These are phyloP conservation scores for Atherinosoma microstoma DNA, from an alignment of 2,797 vertebrate species.

Conservation along the genomic window DNA sequence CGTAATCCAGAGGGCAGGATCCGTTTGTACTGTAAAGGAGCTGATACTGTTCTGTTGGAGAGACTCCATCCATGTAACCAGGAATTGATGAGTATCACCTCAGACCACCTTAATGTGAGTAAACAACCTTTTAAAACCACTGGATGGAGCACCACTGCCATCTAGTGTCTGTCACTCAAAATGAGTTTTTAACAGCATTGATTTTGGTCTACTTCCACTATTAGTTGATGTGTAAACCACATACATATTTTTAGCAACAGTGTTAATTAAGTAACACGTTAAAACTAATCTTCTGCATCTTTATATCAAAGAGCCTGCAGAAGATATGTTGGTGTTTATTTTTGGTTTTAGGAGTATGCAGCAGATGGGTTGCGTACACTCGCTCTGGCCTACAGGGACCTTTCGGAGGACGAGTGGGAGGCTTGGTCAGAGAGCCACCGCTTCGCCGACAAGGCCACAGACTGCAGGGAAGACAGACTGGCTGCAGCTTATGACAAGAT, in stretches of 20 bases:
- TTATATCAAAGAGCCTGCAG: neutral
- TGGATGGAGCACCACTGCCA: slow-evolving; percentile 47
- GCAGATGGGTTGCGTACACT: slow-evolving; percentile 90
- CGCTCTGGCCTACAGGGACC: slow-evolving; percentile 90
- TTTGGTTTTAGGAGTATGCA: slow-evolving; percentile 86
- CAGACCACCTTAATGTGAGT: slow-evolving; percentile 93
- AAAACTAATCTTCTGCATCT: neutral
- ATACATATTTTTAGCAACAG: neutral
- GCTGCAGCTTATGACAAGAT: slow-evolving; percentile 90
- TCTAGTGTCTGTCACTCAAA: slow-evolving; percentile 51
- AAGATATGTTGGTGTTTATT: slow-evolving; percentile 15
- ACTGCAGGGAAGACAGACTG: slow-evolving; percentile 88
- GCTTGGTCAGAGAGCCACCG: slow-evolving; percentile 86
- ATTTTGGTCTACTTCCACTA: neutral
- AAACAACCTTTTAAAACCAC: neutral
- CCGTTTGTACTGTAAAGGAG: slow-evolving; percentile 95
- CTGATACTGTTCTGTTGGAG: slow-evolving; percentile 92
- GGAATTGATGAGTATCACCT: slow-evolving; percentile 87
- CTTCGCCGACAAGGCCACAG: slow-evolving; percentile 79
- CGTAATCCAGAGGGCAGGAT: slow-evolving; percentile 90
- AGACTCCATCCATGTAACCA: slow-evolving; percentile 87
- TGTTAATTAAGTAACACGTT: slow-evolving; percentile 3
- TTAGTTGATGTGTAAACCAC: neutral
- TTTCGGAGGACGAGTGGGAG: slow-evolving; percentile 89
- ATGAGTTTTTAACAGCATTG: neutral